Conservation (phyloP, 1,140 invertebrate genomes). For the Drosophila auraria region DNA sequence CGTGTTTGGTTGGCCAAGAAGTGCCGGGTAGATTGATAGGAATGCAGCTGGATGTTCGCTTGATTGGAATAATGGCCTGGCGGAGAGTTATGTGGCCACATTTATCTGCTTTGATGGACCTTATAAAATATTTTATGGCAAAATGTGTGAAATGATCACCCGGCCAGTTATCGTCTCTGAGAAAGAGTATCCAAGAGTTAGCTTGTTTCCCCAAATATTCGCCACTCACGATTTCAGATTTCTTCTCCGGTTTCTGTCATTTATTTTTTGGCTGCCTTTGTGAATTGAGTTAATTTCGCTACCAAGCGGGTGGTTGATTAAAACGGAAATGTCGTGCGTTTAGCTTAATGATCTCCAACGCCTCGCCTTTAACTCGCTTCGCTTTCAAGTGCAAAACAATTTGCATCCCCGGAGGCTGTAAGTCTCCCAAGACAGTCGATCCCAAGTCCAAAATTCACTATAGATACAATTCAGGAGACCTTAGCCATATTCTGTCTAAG, state of each 20-base stretch:
- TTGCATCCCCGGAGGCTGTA: constrained; percentile 39
- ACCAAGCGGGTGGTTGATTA: constrained; percentile 79
- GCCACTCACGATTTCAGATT: constrained; percentile 36
- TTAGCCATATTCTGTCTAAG: constrained; percentile 60
- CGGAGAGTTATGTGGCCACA: constrained; percentile 45
- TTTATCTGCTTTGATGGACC: constrained; percentile 35
- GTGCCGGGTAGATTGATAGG: constrained; percentile 46
- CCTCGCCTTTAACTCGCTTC: constrained; percentile 40
- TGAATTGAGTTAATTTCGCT: constrained; percentile 55
- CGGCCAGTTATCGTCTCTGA: neutral
- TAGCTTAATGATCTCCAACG: constrained; percentile 63
- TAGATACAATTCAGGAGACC: constrained; percentile 6
- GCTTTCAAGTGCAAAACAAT: constrained; percentile 60
- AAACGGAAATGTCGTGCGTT: constrained; percentile 77
- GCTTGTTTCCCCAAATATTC: neutral
- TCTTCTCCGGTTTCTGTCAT: constrained; percentile 29
- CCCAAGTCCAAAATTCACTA: constrained; percentile 18
- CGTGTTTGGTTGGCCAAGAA: constrained; percentile 18
- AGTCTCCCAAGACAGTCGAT: constrained; percentile 33
- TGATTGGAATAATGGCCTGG: constrained; percentile 43
- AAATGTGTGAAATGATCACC: constrained; percentile 15
- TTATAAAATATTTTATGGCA: constrained; percentile 36
- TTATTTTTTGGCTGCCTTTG: constrained; percentile 40
- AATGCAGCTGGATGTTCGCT: constrained; percentile 44
- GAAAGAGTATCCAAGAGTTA: constrained; percentile 20